Base-by-base conservation (phyloP, 1,140 invertebrate species). In the Antheraea mylitta region DNA sequence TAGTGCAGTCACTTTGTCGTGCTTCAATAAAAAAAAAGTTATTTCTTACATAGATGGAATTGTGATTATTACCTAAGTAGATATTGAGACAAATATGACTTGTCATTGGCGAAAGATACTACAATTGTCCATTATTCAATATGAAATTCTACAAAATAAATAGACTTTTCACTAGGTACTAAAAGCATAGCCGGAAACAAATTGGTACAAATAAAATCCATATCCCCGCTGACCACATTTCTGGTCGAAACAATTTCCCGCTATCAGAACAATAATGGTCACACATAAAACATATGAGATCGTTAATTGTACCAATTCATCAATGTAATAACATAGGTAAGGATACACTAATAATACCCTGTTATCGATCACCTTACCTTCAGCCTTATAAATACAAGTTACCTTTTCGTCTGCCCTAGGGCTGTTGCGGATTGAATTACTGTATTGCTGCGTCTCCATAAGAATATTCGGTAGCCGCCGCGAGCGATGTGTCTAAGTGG, bases 351-450 rank as follows among this genome's bases (percentile, higher is more conserved):
- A 53, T 53, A 53, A 53, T 53, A 53, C 10, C 45, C 13, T 53
- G 45, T 53, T 53, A 53, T 53, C 45, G 45, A 53, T 53, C 45
- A 53, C 11, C 45, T 53, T 16, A 53, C 45, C 45, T 53, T 53
- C 11, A 53, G 45, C 16, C 7, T 53, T 53, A 53, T 53, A 53
- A 53, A 53, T 53, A 53, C 45, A 13, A 53, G 45, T 0, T 53
- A 53, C 45, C 45, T 53, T 53, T 53, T 53, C 45, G 45, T 53
- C 11, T 53, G 45, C 9, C 22, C 30, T 22, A 11, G 16, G 61
- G 61, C 61, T n/a, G 61, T 37, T 63, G 61, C 61, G 37, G 61
- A 71, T 71, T 71, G 70, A 71, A 71, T 71, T 68, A 71, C 70
- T 16, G 48, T 30, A 63, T 63, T 63, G 22, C 37, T 63, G 45